phyloP scores from a whole-genome alignment of 1,140 invertebrate species.

The Palaemon carinicauda region DNA sequence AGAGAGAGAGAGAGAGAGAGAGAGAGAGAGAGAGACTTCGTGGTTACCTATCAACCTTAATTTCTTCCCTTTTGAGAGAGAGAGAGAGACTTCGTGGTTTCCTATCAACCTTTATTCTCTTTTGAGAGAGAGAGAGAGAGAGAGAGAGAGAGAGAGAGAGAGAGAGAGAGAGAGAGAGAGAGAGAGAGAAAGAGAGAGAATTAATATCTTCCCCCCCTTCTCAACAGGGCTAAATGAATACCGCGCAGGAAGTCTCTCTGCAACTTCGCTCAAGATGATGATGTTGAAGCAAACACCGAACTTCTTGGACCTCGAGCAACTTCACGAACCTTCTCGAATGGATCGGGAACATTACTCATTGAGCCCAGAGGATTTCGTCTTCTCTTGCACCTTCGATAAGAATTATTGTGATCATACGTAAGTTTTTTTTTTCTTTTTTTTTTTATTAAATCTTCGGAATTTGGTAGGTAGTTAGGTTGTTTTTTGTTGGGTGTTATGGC shows the following conservation, averaged over 20 bases:
- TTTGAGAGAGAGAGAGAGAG: too few species aligned
- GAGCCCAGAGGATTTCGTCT: neutral
- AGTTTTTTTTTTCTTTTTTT: neutral
- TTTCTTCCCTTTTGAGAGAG: too few species aligned
- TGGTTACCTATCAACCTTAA: too few species aligned
- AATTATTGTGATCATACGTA: neutral
- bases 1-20: too few species aligned
- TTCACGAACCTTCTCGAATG: neutral
- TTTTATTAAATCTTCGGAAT: neutral
- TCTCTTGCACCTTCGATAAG: slow-evolving; percentile 24
- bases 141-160: too few species aligned
- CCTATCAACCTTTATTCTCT: too few species aligned
- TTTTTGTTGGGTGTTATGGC: neutral
- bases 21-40: too few species aligned
- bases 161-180: too few species aligned
- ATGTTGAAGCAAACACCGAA: neutral
- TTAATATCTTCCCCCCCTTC: too few species aligned
- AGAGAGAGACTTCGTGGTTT: too few species aligned
- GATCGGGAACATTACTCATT: slow-evolving; percentile 6
- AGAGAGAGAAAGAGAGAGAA: too few species aligned
- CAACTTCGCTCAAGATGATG: slow-evolving; percentile 7
- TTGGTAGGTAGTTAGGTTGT: neutral
- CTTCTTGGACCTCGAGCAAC: neutral
- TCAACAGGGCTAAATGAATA: too few species aligned
- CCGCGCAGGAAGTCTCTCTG: neutral